Evolutionary conservation across 2,888 invertebrate genomes (phyloP).

Genomic region (Brassicogethes aeneus): DNA sequence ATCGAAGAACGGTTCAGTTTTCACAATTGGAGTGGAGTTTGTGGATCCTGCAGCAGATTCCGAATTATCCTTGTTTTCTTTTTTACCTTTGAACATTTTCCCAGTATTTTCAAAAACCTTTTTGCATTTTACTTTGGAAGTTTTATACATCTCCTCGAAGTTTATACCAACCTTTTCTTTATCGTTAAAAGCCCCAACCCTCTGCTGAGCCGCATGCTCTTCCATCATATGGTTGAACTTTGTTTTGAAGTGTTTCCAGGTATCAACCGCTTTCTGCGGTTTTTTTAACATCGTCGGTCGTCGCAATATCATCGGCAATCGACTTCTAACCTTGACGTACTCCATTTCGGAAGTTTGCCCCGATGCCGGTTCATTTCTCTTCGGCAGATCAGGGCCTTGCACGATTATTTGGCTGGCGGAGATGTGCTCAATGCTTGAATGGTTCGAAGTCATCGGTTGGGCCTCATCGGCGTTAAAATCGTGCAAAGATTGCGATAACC

Average conservation of each 20-base stretch:
- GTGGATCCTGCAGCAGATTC: constrained; percentile 13
- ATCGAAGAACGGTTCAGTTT: constrained; percentile 30
- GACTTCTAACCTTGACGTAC: constrained; percentile 28
- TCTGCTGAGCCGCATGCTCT: constrained; percentile 35
- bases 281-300: constrained; percentile 28
- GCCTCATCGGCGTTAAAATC: constrained; percentile 25
- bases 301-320: constrained; percentile 27
- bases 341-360: constrained; percentile 22
- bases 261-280: constrained; percentile 31
- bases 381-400: constrained; percentile 8
- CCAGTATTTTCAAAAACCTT: constrained; percentile 33
- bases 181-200: constrained; percentile 34
- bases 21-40: constrained; percentile 23
- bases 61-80: constrained; percentile 17
- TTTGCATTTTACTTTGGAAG: constrained; percentile 36
- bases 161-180: constrained; percentile 32
- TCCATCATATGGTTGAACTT: constrained; percentile 34
- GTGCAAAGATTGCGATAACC: constrained; percentile 34
- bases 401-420: constrained; percentile 32
- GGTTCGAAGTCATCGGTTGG: constrained; percentile 22
- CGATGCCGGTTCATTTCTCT: constrained; percentile 7
- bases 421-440: constrained; percentile 36
- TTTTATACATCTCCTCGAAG: constrained; percentile 38
- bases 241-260: constrained; percentile 32
- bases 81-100: constrained; percentile 30